Evolutionary conservation across 1,140 invertebrate species (phyloP), one percentile per base, ranked within the genome.

Genomic region (Nasonia giraulti): DNA sequence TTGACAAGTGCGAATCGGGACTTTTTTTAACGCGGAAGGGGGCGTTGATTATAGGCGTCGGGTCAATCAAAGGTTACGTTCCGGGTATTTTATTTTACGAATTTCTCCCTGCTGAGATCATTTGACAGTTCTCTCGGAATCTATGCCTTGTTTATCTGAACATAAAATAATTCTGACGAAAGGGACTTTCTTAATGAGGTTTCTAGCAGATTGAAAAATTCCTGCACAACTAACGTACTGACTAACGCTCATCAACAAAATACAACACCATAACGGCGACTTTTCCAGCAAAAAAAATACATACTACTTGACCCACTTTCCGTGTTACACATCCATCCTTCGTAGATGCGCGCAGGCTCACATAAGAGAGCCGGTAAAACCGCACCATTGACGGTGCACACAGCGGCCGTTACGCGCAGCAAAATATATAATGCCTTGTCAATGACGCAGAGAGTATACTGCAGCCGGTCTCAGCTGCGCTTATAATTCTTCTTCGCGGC

Each of bases 1-100:
- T 78, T 84, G 82, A 84, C 82, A 84, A 84, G 82, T 84, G 82
- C 62, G 75, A 78, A 71, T 71, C 40, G 82, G 2, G 8, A 10
- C 40, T 50, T 55, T 27, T 37, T 77, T 47, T 14, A 31, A 20
- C 2, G 14, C 23, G 23, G 68, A 20, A 7, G 2, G 20, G 66
- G 23, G 20, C n/a, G 66, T 68, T n/a, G 11, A 68, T 80, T 78
- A 78, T 78, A 78, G 27, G 47, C 76, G 62, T 78, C 20, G 27
- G n/a, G 50, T 78, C 23, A 33, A 62, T 50, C 31, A 55, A 77
- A 50, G 11, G 23, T 55, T 44, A 44, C 10, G 40, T 44, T 44
- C 40, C 8, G 40, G 40, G 40, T 44, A 44, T 44, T 44, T 44
- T 44, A 44, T 44, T 8, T 14, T 40, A 33, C 7, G 44, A 71